A percentile compares a stretch with the other conserved stretches of the same genome.
Evolutionary conservation across 2,888 invertebrate species (phyloP).

Genomic region (Pardosa pseudoannulata): DNA sequence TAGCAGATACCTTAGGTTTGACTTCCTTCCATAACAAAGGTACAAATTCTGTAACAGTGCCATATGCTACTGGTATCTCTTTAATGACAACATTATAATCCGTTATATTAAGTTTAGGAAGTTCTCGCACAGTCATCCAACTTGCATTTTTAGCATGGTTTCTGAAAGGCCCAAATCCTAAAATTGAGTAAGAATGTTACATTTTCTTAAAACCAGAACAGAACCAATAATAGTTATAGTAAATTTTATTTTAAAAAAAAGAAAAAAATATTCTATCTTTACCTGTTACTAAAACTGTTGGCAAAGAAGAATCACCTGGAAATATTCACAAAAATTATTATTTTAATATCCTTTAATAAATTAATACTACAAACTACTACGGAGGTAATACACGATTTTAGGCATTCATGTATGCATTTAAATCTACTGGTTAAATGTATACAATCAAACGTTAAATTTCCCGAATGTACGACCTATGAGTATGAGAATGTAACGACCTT

Average conservation of each 20-base stretch:
- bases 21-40: slow-evolving; percentile 84
- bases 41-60: slow-evolving; percentile 82
- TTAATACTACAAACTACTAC: too few species aligned
- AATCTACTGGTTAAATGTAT: too few species aligned
- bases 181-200: slow-evolving; percentile 78
- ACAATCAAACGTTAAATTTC: too few species aligned
- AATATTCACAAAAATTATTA: too few species aligned
- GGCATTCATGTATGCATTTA: too few species aligned
- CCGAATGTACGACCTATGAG: too few species aligned
- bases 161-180: slow-evolving; percentile 89
- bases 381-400: too few species aligned
- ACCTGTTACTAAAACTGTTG: slow-evolving; percentile 36
- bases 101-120: slow-evolving; percentile 76
- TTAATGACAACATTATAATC: slow-evolving; percentile 76
- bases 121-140: slow-evolving; percentile 86
- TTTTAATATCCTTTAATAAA: too few species aligned
- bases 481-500: too few species aligned
- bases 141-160: slow-evolving; percentile 86
- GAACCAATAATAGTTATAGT: too few species aligned
- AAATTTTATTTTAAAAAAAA: background rate
- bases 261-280: background rate
- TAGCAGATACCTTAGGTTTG: slow-evolving; percentile 81
- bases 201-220: background rate
- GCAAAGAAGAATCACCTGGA: background rate
- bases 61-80: slow-evolving; percentile 81